A percentile compares a stretch with the other conserved stretches of the same genome.
phyloP scores from a whole-genome alignment of 2,888 invertebrate species.

The Melanotus villosus region DNA sequence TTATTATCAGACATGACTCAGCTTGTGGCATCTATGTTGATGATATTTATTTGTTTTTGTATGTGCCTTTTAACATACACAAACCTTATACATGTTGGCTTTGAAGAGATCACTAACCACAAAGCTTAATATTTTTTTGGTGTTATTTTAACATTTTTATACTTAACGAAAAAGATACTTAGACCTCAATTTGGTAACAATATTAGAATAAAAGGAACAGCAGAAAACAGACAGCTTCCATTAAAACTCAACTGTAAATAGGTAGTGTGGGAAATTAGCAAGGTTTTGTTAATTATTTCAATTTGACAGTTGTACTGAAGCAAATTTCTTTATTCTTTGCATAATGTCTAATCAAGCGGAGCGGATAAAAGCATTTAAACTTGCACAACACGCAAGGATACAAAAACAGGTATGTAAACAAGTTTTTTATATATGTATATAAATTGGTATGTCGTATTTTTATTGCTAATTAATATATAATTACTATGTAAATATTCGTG shows the following conservation, averaged over 20 bases:
- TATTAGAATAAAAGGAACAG: neutral
- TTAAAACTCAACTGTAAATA: conserved; percentile 26
- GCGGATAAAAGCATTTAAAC: conserved; percentile 51
- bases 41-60: conserved; percentile 39
- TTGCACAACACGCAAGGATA: conserved; percentile 58
- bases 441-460: neutral
- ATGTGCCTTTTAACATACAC: conserved; percentile 17
- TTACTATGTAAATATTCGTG: neutral
- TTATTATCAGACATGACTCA: conserved; percentile 43
- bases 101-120: neutral
- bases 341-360: conserved; percentile 50
- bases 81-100: conserved; percentile 1
- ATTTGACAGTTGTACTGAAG: conserved; percentile 39
- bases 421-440: conserved; percentile 14
- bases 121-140: conserved; percentile 7
- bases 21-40: conserved; percentile 25
- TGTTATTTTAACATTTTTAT: conserved; percentile 22
- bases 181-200: neutral
- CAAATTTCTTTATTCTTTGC: conserved; percentile 27
- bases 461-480: neutral
- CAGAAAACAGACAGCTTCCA: neutral
- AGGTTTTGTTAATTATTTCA: conserved; percentile 40
- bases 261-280: conserved; percentile 40
- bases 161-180: conserved; percentile 3
- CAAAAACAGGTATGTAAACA: conserved; percentile 59